Evolutionary conservation across 2,888 invertebrate species (phyloP).

Genomic region (Harpagoxenus sublaevis): DNA sequence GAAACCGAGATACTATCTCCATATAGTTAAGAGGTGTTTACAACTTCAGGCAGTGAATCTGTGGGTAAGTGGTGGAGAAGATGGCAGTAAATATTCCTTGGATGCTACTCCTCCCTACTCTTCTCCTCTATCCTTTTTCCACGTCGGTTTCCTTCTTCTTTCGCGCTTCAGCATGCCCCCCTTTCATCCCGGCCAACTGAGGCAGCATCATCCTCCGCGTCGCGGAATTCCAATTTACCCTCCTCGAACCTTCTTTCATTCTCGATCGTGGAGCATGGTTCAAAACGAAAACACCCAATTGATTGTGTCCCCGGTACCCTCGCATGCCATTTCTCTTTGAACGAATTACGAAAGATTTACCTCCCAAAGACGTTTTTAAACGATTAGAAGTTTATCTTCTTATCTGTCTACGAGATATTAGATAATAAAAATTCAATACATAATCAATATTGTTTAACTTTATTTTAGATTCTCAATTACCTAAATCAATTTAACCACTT

Average conservation of each 20-base stretch:
- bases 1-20: slow-evolving; percentile 84
- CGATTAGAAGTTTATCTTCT: background rate
- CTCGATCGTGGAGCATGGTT: slow-evolving; percentile 77
- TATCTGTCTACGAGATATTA: background rate
- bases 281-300: slow-evolving; percentile 83
- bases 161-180: slow-evolving; percentile 53
- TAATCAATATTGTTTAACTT: slow-evolving; percentile 15
- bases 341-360: slow-evolving; percentile 27
- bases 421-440: background rate
- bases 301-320: slow-evolving; percentile 74
- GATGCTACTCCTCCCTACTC: slow-evolving; percentile 62
- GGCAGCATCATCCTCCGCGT: slow-evolving; percentile 66
- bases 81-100: slow-evolving; percentile 86
- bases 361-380: background rate
- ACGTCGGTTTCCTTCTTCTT: slow-evolving; percentile 62
- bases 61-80: slow-evolving; percentile 86
- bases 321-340: slow-evolving; percentile 48
- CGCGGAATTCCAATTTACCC: slow-evolving; percentile 78
- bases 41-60: slow-evolving; percentile 86
- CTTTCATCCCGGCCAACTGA: slow-evolving; percentile 78
- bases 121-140: slow-evolving; percentile 71
- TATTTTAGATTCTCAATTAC: too few relatives aligned
- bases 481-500: background rate
- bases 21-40: slow-evolving; percentile 86
- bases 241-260: slow-evolving; percentile 66